A percentile compares a stretch with the other conserved stretches of the same genome.
Conservation (phyloP, 2,888 invertebrate genomes). For the Antheraea assamensis region DNA sequence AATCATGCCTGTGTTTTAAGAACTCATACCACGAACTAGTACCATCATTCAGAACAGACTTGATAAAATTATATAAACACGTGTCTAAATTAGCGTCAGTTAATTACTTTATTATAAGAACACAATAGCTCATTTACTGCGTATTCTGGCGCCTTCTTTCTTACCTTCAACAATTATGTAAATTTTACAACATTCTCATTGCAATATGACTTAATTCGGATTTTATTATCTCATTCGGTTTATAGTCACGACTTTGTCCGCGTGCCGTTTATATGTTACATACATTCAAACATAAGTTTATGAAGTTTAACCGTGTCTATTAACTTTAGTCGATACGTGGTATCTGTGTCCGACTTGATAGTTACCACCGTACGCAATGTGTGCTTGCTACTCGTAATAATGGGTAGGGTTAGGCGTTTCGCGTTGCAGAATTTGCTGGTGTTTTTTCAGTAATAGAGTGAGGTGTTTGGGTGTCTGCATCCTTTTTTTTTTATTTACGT, state of each 20-base stretch:
- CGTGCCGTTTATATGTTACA: not conserved
- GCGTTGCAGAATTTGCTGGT: too few species aligned
- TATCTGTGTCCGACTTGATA: too few species aligned
- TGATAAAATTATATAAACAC: not conserved
- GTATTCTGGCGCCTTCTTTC: not conserved
- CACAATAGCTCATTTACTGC: not conserved
- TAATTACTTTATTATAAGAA: not conserved
- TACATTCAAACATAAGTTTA: not conserved
- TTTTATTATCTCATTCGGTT: constrained; percentile 8
- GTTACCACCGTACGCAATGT: too few species aligned
- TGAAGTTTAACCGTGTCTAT: not conserved
- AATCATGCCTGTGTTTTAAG: too few species aligned
- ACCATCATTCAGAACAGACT: not conserved
- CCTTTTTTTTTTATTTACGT: too few species aligned
- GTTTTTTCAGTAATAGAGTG: too few species aligned
- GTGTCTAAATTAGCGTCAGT: not conserved
- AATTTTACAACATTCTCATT: not conserved
- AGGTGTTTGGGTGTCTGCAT: too few species aligned
- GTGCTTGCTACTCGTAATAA: too few species aligned
- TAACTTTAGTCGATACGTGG: too few species aligned
- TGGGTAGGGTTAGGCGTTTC: too few species aligned
- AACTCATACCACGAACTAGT: too few species aligned
- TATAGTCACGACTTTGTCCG: not conserved
- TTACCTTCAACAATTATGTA: not conserved
- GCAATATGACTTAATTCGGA: not conserved